Percentiles rank a stretch among this genome's conserved stretches.
These are phyloP conservation scores for Polydrusus tereticollis DNA, from an alignment of 2,888 invertebrate genomes.

Conservation along the genomic window DNA sequence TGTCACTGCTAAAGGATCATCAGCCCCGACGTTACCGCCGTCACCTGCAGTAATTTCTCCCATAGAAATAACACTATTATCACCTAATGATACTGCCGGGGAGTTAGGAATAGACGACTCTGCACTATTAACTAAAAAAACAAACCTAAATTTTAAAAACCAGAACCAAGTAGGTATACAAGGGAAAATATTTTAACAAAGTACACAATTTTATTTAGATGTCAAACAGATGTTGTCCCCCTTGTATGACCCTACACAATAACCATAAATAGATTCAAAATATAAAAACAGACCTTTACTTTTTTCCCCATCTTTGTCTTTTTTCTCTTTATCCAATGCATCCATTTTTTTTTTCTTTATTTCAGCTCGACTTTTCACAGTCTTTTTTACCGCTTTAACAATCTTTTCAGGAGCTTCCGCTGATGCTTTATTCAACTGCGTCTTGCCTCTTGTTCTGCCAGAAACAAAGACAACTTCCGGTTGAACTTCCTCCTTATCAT, in stretches of 20 bases:
- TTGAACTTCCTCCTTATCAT: constrained; percentile 19
- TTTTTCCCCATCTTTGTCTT: neutral
- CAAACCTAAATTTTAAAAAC: constrained; percentile 26
- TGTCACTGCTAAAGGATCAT: constrained; percentile 64
- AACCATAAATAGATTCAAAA: too few species aligned
- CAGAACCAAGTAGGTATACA: neutral
- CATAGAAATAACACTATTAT: constrained; percentile 16
- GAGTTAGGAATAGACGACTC: constrained; percentile 37
- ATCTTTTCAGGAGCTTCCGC: neutral
- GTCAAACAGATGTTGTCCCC: too few species aligned
- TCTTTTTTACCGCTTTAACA: neutral
- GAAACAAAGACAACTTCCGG: constrained; percentile 45
- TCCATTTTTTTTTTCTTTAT: neutral
- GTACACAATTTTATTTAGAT: too few species aligned
- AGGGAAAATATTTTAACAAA: too few species aligned
- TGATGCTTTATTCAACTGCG: neutral
- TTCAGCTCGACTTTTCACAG: neutral
- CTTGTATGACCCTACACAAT: too few species aligned
- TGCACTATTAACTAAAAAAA: constrained; percentile 28
- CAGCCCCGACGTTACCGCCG: constrained; percentile 23
- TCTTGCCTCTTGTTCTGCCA: constrained; percentile 22
- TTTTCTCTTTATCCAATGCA: neutral
- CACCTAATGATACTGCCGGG: constrained; percentile 12
- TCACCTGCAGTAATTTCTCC: constrained; percentile 23
- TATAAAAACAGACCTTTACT: neutral